Conservation (phyloP, 2,797 vertebrate species). For the Tauraco hartlaubi region DNA sequence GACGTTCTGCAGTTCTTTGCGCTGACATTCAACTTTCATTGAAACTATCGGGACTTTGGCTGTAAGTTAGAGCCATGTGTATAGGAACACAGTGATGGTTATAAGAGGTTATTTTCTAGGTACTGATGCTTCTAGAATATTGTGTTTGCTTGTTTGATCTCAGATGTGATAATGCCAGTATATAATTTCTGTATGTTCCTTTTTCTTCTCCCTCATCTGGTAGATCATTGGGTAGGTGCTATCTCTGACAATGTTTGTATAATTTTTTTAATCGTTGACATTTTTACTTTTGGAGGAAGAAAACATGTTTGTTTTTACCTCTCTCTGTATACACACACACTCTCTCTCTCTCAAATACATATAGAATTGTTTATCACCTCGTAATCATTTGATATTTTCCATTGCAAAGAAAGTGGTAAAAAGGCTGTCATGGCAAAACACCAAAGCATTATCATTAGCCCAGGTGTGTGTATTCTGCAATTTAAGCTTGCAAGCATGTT, state of each 20-base stretch:
- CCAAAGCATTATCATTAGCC: slow-evolving; percentile 51
- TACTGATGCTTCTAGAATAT: not conserved
- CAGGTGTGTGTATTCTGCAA: not conserved
- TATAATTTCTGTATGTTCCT: not conserved
- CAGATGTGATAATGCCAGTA: rapidly evolving
- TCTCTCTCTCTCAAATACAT: not conserved
- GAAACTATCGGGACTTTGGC: not conserved
- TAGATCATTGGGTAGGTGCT: not conserved
- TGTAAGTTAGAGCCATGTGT: not conserved
- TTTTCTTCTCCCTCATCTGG: not conserved
- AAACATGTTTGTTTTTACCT: not conserved
- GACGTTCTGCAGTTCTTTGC: not conserved
- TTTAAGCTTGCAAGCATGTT: slow-evolving; percentile 50
- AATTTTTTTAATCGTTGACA: not conserved
- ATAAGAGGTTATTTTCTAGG: not conserved
- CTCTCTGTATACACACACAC: too few relatives aligned
- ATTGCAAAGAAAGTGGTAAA: slow-evolving; percentile 16
- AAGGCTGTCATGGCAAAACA: slow-evolving; percentile 36
- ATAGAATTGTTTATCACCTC: not conserved
- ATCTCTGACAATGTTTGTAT: not conserved
- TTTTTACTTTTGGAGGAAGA: slow-evolving; percentile 1
- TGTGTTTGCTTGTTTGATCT: not conserved
- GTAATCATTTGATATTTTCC: slow-evolving; percentile 27
- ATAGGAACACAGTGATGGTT: not conserved
- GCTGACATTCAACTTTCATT: not conserved